Conservation (phyloP, 2,797 vertebrate genomes). For the Coracias cyanogaster region DNA sequence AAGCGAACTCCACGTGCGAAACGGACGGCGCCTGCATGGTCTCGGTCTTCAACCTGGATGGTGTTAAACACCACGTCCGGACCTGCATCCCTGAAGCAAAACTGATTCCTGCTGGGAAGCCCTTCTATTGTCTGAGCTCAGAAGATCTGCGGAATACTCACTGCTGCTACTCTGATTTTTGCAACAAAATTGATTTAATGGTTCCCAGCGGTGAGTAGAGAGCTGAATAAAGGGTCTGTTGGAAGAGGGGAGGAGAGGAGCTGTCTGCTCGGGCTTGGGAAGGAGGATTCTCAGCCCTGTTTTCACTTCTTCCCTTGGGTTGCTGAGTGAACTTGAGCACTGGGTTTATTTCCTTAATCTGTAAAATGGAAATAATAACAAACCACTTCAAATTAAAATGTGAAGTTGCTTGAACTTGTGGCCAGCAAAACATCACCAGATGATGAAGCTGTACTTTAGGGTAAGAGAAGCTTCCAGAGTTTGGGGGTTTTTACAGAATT, state of each 20-base stretch:
- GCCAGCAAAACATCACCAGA: neutral
- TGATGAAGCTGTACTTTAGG: neutral
- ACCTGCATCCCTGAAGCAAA: conserved; percentile 89
- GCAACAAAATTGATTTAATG: conserved; percentile 93
- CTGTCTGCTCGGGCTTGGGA: neutral
- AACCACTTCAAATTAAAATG: neutral
- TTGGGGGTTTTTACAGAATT: neutral
- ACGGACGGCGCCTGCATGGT: conserved; percentile 98
- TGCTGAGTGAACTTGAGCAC: neutral
- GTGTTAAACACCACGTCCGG: conserved; percentile 88
- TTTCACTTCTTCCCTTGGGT: neutral
- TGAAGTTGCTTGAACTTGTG: neutral
- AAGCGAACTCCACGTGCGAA: conserved; percentile 91
- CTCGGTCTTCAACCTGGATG: conserved; percentile 89
- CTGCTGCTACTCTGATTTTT: conserved; percentile 96
- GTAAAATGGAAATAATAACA: neutral
- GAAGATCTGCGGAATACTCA: conserved; percentile 93
- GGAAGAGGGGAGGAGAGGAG: neutral
- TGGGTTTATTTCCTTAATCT: neutral
- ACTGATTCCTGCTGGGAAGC: conserved; percentile 91
- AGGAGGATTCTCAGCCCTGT: neutral
- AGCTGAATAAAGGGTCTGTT: neutral
- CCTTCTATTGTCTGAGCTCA: conserved; percentile 94
- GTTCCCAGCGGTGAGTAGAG: conserved; percentile 89
- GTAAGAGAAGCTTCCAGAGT: neutral